phyloP scores from a whole-genome alignment of 2,797 vertebrate genomes.

The Artibeus lituratus region DNA sequence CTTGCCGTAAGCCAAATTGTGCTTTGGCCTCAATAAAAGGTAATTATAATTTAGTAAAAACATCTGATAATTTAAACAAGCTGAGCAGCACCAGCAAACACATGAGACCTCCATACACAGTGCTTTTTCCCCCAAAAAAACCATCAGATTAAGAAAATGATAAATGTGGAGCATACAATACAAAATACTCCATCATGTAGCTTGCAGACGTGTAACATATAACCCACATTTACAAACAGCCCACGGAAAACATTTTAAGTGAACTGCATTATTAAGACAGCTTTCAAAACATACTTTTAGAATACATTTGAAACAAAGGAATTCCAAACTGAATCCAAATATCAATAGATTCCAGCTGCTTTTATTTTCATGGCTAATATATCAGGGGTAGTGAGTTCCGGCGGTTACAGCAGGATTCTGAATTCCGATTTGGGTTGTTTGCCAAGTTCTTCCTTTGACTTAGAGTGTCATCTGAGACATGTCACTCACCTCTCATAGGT shows the following conservation, averaged over 20 bases:
- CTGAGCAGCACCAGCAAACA: conserved; percentile 51
- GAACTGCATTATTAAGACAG: conserved; percentile 31
- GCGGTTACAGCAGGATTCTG: not conserved
- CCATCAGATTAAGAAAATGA: conserved; percentile 59
- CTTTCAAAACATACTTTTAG: conserved; percentile 51
- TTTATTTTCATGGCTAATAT: conserved; percentile 30
- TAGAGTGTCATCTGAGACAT: not conserved
- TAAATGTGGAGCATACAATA: conserved; percentile 41
- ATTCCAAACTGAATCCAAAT: conserved; percentile 50
- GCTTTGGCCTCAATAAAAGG: conserved; percentile 73
- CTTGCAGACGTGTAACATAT: conserved; percentile 35
- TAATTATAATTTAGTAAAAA: conserved; percentile 72
- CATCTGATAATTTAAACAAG: conserved; percentile 77
- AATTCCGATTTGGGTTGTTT: not conserved
- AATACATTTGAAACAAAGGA: conserved; percentile 58
- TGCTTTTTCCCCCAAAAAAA: not conserved
- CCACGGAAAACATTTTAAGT: conserved; percentile 36
- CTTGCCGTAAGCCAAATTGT: conserved; percentile 69
- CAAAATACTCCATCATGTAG: conserved; percentile 46
- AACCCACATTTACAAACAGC: not conserved
- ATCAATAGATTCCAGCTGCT: conserved; percentile 57
- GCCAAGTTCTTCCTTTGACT: not conserved
- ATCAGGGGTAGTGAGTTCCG: conserved; percentile 19
- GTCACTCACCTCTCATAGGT: not conserved
- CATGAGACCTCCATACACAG: conserved; percentile 38